These are phyloP conservation scores for Cotesia vestalis DNA, from an alignment of 1,140 invertebrate genomes.

Conservation along the genomic window DNA sequence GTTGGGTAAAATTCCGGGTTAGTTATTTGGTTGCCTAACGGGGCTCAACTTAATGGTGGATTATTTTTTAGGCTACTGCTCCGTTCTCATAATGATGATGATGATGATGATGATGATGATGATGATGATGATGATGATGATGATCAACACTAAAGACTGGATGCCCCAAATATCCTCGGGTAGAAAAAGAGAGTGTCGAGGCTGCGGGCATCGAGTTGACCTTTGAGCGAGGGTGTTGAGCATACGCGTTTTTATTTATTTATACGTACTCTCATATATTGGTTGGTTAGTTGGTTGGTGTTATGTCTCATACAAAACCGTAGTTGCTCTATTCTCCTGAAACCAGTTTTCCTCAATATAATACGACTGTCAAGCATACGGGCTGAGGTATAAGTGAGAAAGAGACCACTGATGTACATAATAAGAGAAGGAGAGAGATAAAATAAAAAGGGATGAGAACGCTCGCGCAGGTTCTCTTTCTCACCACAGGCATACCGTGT, in stretches of 20 bases:
- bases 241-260: constrained; percentile 13
- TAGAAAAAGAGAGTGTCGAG: constrained; percentile 38
- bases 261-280: constrained; percentile 20
- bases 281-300: constrained; percentile 13
- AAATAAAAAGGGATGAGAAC: constrained; percentile 30
- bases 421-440: constrained; percentile 32
- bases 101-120: no score
- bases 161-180: constrained; percentile 38
- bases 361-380: constrained; percentile 35
- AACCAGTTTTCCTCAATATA: constrained; percentile 63
- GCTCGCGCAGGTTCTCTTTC: constrained; percentile 28
- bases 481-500: not conserved
- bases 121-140: no score
- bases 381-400: constrained; percentile 16
- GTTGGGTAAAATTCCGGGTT: not conserved
- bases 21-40: not conserved
- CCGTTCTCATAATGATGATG: not conserved
- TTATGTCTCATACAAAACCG: constrained; percentile 47
- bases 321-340: constrained; percentile 64
- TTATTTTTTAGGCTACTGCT: constrained; percentile 17
- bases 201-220: constrained; percentile 13
- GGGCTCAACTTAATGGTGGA: not conserved
- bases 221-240: constrained; percentile 29
- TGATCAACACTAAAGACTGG: not conserved
- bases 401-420: constrained; percentile 16